Base-by-base conservation (phyloP, 2,888 invertebrate genomes). In the Cantharis nigra region DNA sequence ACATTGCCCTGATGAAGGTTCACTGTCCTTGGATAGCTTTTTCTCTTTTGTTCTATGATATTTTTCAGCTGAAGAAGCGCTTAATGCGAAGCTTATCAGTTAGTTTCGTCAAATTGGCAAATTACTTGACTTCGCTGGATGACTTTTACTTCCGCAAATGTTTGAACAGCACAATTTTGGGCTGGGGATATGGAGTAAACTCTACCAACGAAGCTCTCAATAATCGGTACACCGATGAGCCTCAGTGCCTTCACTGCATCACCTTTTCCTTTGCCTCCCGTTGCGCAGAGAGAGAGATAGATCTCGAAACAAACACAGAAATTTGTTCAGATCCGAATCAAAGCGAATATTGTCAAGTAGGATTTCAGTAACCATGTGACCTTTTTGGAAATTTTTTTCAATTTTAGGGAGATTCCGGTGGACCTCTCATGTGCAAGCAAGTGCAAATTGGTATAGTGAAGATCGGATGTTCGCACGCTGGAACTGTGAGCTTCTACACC, bases 161-260 rank as follows among this genome's bases (percentile, higher is more conserved):
- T n/a, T 0, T n/a, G 0, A 49, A 49, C 5, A 49, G n/a, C 7
- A 49, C 49, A 7, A 49, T 49, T n/a, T 49, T 49, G n/a, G 49
- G 49, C 7, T 49, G 49, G 49, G 49, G 49, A 49, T 49, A 49
- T 49, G n/a, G n/a, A 49, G n/a, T 7, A n/a, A 49, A 49, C 49
- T n/a, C 49, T 0, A 49, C 49, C 1, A 2, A 49, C 2, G 13
- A 49, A n/a, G 11, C 5, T 3, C 0, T 3, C 0, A n/a, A 7
- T 2, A 49, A 2, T 2, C n/a, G n/a, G 0, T n/a, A n/a, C 9
- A 0, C 0, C n/a, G 2, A n/a, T 7, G 7, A n/a, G n/a, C n/a
- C 49, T 2, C n/a, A n/a, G n/a, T 49, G 49, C 2, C 49, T 49
- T 9, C n/a, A 49, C n/a, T 49, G 49, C 49, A 49, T 49, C 5